Evolutionary conservation across 2,888 invertebrate species (phyloP).

Genomic region (Microctonus hyperodae): DNA sequence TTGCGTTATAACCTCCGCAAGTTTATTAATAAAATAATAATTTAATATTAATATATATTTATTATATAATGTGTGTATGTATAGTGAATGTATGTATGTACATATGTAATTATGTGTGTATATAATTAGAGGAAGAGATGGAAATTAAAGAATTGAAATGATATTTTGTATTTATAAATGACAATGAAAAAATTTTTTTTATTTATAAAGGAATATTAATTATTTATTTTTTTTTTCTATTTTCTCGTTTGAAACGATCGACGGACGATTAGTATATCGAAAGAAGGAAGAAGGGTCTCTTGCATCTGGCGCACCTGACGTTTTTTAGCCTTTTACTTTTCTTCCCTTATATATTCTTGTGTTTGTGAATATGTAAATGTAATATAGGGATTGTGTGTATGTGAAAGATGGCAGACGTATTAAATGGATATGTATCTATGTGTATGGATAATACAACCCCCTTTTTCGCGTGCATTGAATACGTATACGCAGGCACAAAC

Average conservation of each 20-base stretch:
- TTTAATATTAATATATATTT: neutral
- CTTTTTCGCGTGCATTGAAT: conserved; percentile 29
- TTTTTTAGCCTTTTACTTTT: conserved; percentile 36
- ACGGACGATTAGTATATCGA: conserved; percentile 61
- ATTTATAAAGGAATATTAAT: too few relatives aligned
- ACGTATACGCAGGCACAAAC: conserved; percentile 35
- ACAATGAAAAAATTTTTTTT: neutral
- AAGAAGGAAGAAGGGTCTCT: conserved; percentile 37
- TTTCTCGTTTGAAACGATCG: conserved; percentile 49
- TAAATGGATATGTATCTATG: conserved; percentile 25
- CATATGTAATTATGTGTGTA: too few relatives aligned
- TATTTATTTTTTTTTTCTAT: conserved; percentile 6
- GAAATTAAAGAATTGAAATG: neutral
- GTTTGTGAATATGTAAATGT: conserved; percentile 31
- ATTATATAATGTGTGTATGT: too few relatives aligned
- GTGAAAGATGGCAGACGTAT: too few relatives aligned
- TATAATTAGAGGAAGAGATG: too few relatives aligned
- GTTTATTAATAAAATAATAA: neutral
- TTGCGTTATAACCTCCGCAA: neutral
- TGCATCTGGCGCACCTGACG: conserved; percentile 63
- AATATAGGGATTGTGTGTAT: too few relatives aligned
- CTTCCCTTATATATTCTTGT: conserved; percentile 22
- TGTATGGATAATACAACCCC: conserved; percentile 23
- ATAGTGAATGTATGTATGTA: too few relatives aligned
- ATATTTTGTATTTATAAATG: neutral